Conservation (phyloP, 1,140 invertebrate genomes). For the Gryllus bimaculatus region DNA sequence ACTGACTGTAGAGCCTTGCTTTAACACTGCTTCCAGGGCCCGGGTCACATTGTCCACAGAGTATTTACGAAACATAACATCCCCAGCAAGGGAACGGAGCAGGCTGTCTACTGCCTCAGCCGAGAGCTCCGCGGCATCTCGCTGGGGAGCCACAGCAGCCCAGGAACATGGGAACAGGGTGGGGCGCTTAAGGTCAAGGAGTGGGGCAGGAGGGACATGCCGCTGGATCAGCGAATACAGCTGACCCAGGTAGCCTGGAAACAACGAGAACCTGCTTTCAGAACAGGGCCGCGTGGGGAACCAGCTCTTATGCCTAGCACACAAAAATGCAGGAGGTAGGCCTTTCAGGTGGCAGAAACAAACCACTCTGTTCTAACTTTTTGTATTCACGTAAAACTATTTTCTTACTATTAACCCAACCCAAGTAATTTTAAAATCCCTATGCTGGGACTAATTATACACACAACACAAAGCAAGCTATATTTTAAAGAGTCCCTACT, state of each 20-base stretch:
- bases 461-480: not conserved
- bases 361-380: not conserved
- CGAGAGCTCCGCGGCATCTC: constrained; percentile 17
- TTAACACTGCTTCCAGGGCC: constrained; percentile 44
- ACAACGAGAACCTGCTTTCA: constrained; percentile 19
- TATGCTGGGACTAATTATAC: constrained; percentile 2
- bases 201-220: constrained; percentile 19
- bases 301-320: not conserved
- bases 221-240: constrained; percentile 24
- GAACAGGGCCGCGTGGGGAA: constrained; percentile 6
- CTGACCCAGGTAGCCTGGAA: constrained; percentile 24
- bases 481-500: not conserved
- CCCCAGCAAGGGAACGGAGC: constrained; percentile 21
- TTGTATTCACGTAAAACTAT: not conserved
- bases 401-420: not conserved
- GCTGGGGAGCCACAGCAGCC: constrained; percentile 12
- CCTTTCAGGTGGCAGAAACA: not conserved
- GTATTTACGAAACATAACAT: constrained; percentile 24
- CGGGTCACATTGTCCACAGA: constrained; percentile 19
- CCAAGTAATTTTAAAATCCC: too few relatives aligned
- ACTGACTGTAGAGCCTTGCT: constrained; percentile 42
- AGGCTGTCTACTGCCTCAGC: constrained; percentile 19
- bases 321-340: not conserved
- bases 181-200: constrained; percentile 3
- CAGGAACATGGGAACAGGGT: not conserved